Evolutionary conservation across 2,113 vertebrate species (phyloP).

Genomic region (Serilophus lunatus): DNA sequence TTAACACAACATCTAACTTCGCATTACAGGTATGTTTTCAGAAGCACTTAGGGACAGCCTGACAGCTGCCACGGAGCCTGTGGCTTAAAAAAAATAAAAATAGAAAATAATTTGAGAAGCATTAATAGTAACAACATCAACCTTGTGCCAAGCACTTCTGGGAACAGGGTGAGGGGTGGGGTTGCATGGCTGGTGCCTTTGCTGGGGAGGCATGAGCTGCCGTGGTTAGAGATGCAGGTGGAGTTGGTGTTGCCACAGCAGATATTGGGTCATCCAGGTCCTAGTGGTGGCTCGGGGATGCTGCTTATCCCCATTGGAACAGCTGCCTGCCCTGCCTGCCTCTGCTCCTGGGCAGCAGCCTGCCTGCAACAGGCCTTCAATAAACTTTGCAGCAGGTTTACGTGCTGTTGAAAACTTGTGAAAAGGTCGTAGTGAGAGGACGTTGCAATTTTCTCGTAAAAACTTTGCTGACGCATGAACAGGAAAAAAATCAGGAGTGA

Average conservation of each 20-base stretch:
- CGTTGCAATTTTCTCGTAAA: not conserved
- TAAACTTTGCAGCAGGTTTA: conserved; percentile 23
- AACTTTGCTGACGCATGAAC: conserved; percentile 26
- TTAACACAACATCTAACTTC: not conserved
- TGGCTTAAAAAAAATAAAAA: not conserved
- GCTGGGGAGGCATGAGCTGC: not conserved
- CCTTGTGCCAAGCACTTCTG: not conserved
- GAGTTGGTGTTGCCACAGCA: accelerated
- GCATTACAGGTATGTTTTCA: not conserved
- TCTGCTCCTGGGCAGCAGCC: not conserved
- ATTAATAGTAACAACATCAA: not conserved
- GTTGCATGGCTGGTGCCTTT: accelerated
- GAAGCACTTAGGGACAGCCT: not conserved
- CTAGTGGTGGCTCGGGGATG: not conserved
- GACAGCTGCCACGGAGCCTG: not conserved
- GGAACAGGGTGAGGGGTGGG: not conserved
- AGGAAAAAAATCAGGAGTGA: not conserved
- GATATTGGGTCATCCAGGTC: not conserved
- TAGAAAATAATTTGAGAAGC: not conserved
- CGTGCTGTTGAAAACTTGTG: conserved; percentile 45
- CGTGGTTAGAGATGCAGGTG: not conserved
- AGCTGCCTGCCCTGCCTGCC: not conserved
- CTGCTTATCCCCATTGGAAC: accelerated
- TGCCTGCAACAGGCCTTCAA: not conserved
- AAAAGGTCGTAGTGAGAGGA: not conserved